These are phyloP conservation scores for Leptinotarsa undecemlineata DNA, from an alignment of 1,140 invertebrate species.

Conservation along the genomic window DNA sequence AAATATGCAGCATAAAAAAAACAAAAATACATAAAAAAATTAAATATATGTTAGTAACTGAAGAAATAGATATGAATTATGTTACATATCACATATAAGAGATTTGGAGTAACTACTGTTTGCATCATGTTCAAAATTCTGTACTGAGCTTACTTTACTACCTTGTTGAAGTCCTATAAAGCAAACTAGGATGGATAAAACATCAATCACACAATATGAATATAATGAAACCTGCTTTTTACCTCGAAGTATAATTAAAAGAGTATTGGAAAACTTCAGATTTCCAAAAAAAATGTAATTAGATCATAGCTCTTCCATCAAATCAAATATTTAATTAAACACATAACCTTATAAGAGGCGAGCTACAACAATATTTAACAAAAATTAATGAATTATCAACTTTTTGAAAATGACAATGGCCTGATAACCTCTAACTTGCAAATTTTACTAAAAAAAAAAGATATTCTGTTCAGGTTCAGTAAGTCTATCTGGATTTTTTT, in stretches of 20 bases:
- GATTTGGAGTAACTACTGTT: conserved; percentile 28
- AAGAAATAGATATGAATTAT: conserved; percentile 34
- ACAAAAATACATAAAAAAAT: conserved; percentile 32
- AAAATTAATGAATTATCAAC: no score
- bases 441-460: no score
- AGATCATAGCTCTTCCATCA: no score
- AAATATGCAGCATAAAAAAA: conserved; percentile 32
- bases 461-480: no score
- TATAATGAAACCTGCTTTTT: neutral
- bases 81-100: conserved; percentile 35
- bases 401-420: no score
- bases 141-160: neutral
- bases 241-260: neutral
- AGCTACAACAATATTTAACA: no score
- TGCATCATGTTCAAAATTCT: conserved; percentile 32
- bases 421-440: no score
- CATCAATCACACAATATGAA: neutral
- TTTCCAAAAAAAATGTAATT: no score
- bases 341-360: no score
- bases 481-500: no score
- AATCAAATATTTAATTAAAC: no score
- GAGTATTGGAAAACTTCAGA: no score
- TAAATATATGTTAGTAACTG: conserved; percentile 24
- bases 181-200: neutral
- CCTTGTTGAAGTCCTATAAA: neutral